Evolutionary conservation across 1,140 invertebrate genomes (phyloP), one percentile per base, ranked within the genome.

Genomic region (Halesus radiatus): DNA sequence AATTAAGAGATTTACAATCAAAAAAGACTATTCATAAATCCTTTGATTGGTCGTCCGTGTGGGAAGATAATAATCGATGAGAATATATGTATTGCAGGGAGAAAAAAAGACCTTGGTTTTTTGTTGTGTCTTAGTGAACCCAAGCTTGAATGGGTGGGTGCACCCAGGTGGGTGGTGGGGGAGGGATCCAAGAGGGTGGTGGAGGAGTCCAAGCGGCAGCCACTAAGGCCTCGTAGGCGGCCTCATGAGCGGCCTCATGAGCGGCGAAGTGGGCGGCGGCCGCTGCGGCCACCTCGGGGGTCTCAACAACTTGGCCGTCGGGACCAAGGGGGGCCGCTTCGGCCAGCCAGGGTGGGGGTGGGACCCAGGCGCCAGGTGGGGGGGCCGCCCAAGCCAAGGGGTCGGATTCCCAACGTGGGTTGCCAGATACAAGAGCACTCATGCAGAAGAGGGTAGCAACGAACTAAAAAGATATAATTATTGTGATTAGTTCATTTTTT

Each of bases 381-480:
- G 70, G 13, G 32, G 37, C 37, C 37, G 70, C 52, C 15, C 18
- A 6, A n/a, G 70, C 70, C 8, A 60, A 23, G 18, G 16, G 20
- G 23, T 22, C 66, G 29, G 8, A 23, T 13, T 13, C 20, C 66
- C 29, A 45, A 7, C 10, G 37, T 13, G 37, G 37, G 37, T 10
- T 45, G 37, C 37, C 29, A 2, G 22, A 26, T 0, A 29, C 20
- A 37, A 20, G 84, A 86, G 77, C 86, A 45, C 37, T 45, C 84
- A 80, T 80, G 81, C 58, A 88, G 87, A 79, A 87, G 85, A 88
- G 87, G 76, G 87, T 86, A 78, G 88, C 88, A 56, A 87, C 86
- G 56, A 87, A 87, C 80, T 88, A 87, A 45, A 45, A 45, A 45
- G 2, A 45, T 45, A 45, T 0, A 45, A 45, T 45, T 3, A 4